Evolutionary conservation across 2,888 invertebrate species (phyloP).

Genomic region (Acleris laterana): DNA sequence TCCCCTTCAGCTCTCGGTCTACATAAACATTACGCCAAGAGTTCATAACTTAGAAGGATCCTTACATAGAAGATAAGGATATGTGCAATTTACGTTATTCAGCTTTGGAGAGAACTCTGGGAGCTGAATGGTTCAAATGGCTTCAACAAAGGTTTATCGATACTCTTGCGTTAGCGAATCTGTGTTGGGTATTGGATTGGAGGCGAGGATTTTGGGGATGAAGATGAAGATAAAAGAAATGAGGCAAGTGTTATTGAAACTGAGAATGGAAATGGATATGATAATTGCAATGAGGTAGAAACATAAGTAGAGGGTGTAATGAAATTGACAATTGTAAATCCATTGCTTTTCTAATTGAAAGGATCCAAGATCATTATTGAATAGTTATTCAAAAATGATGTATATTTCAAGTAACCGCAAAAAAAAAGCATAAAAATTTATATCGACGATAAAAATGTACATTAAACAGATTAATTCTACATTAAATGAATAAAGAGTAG

Average conservation of each 20-base stretch:
- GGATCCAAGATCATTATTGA: too few species aligned
- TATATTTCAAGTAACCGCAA: too few species aligned
- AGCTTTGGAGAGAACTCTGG: constrained; percentile 38
- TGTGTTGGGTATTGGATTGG: constrained; percentile 44
- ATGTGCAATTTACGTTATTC: constrained; percentile 67
- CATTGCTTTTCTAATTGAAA: too few species aligned
- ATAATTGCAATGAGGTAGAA: too few species aligned
- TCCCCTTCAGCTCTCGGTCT: constrained; percentile 28
- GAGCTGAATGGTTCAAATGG: constrained; percentile 52
- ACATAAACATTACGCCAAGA: constrained; percentile 52
- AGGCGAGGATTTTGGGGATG: constrained; percentile 24
- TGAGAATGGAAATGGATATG: not conserved
- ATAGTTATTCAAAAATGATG: too few species aligned
- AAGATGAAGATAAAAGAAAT: constrained; percentile 16
- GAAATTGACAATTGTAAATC: too few species aligned
- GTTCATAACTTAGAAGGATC: constrained; percentile 62
- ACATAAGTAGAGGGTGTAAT: too few species aligned
- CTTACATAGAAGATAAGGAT: constrained; percentile 55
- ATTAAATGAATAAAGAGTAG: too few species aligned
- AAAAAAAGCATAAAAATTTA: too few species aligned
- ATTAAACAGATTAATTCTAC: too few species aligned
- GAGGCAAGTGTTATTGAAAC: not conserved
- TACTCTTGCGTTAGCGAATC: constrained; percentile 48
- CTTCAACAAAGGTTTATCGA: constrained; percentile 62
- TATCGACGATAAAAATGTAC: too few species aligned